Evolutionary conservation across 2,888 invertebrate genomes (phyloP), one percentile per base, ranked within the genome.

Genomic region (Acrocera orbiculus): DNA sequence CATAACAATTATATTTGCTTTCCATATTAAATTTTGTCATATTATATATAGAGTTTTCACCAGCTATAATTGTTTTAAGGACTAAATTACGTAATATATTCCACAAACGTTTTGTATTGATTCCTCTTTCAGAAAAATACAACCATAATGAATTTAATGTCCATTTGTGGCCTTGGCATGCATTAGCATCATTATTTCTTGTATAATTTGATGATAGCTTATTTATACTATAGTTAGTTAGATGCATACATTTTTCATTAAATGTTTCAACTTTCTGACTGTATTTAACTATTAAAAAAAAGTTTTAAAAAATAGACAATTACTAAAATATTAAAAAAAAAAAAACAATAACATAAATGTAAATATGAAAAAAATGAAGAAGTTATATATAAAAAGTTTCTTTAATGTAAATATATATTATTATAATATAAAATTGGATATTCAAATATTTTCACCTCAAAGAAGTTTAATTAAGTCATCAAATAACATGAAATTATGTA

Each of bases 151-250:
- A 58, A 39, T 58, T 58, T 27, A 58, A 62, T 52, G 64, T 85
- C 93, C 95, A 95, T 63, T 95, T 95, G 56, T 93, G 93, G 1
- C 93, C 95, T 47, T 83, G 78, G 52, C 87, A 89, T 0, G 86
- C 77, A 34, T 80, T 74, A 14, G 86, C 83, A 62, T 89, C 87
- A 48, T 87, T 81, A 56, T 92, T 93, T 41, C 80, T 78, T 25
- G 83, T 76, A 59, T 89, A 89, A 41, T 77, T 76, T 42, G 80
- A 76, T 35, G 82, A 85, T 39, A 81, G 65, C 62, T 86, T 83
- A 60, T 89, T 89, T 52, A 89, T 83, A 50, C 86, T 86, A 61
- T 87, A 89, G 56, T 89, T 89, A 14, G 87, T 89, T 48, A 89
- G 67, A 63, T 89, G 89, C 82, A 87, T 86, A 56, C 82, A 87